Conservation (phyloP, 2,113 vertebrate species). For the Galbula dea region DNA sequence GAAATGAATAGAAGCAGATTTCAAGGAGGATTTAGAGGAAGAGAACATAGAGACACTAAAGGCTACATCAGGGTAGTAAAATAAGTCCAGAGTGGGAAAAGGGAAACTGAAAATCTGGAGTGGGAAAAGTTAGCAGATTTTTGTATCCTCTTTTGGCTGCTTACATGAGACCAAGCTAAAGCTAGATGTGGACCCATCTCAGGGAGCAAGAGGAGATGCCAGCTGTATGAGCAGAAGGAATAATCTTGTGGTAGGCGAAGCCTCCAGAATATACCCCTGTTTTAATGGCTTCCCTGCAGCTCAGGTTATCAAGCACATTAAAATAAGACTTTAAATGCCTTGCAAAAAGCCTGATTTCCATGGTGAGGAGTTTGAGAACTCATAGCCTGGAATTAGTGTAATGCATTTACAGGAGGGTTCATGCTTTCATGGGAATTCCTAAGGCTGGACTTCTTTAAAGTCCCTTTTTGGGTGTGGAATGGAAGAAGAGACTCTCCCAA, state of each 20-base stretch:
- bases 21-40: neutral
- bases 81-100: neutral
- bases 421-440: neutral
- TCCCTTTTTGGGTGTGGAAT: neutral
- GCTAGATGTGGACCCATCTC: neutral
- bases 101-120: neutral
- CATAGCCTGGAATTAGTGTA: neutral
- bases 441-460: neutral
- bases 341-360: neutral
- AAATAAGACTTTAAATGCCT: neutral
- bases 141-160: neutral
- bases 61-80: neutral
- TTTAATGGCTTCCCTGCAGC: neutral
- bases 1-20: neutral
- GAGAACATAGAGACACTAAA: neutral
- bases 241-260: neutral
- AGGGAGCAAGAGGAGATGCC: neutral
- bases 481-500: neutral
- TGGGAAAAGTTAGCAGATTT: neutral
- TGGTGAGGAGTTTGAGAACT: neutral
- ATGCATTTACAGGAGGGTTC: neutral
- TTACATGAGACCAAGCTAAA: neutral
- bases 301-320: neutral
- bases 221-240: neutral
- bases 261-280: neutral